Evolutionary conservation across 2,888 invertebrate species (phyloP), one percentile per base, ranked within the genome.

Genomic region (Oligia latruncula): DNA sequence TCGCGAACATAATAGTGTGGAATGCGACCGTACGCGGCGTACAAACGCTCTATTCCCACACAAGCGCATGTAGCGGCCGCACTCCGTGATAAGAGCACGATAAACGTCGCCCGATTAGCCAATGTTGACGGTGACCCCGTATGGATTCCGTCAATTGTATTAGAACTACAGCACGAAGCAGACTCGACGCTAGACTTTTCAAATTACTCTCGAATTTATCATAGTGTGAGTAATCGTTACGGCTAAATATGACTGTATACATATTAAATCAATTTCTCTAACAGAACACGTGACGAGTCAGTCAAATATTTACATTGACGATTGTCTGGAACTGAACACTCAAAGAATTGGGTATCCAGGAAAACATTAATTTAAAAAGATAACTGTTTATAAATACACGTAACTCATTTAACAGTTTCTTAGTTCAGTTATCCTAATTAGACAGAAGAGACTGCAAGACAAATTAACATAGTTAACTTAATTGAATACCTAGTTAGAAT

Each of bases 1-100:
- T 95, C 93, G 94, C 93, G 92, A 93, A 93, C 94, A 95, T 95
- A 95, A 95, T 95, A 95, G 95, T 93, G 91, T 91, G 95, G 95
- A 95, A 95, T 95, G 95, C 94, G 95, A 94, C 92, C 93, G 92
- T 91, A 92, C 88, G 90, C 89, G 87, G 90, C 90, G 91, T 90
- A 91, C 92, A 81, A 87, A 91, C 91, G 92, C 87, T 92, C 87
- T 89, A 90, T 90, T 90, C 92, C 89, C 91, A 93, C 92, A 94
- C 92, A 92, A 87, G 90, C 92, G 91, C 90, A 90, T 91, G 90
- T 91, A 90, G 88, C 90, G 86, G 90, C 91, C 78, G 90, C 89
- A 90, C 87, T 88, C 84, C 81, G 87, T 95, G 96, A 96, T 96
- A 96, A 96, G 92, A 93, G 91, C 90, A 86, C 94, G 96, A 96